Conservation (phyloP, 2,888 invertebrate genomes). For the Drosophila stalkeri region DNA sequence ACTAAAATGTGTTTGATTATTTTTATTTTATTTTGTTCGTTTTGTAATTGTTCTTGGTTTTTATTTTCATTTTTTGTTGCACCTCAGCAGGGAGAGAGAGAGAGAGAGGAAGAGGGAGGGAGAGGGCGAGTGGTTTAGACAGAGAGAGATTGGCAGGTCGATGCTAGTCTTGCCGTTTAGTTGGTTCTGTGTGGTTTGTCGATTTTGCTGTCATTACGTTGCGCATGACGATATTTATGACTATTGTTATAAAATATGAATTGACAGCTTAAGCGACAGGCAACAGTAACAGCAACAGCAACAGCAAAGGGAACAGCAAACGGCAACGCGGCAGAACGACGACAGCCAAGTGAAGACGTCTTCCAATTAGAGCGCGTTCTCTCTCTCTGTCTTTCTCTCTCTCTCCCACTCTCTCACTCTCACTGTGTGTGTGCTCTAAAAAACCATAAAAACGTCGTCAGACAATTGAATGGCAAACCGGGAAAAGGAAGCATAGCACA, state of each 20-base stretch:
- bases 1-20: conserved; percentile 76
- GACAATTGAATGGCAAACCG: conserved; percentile 81
- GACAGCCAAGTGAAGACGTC: conserved; percentile 60
- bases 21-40: conserved; percentile 28
- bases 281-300: conserved; percentile 18
- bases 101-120: neutral
- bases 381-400: neutral
- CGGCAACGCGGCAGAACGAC: conserved; percentile 24
- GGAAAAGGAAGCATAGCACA: conserved; percentile 61
- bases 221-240: conserved; percentile 82
- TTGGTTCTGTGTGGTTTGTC: conserved; percentile 33
- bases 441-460: conserved; percentile 82
- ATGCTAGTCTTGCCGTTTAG: conserved; percentile 27
- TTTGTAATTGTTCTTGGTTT: conserved; percentile 60
- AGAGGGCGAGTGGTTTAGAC: neutral
- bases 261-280: conserved; percentile 81
- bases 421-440: conserved; percentile 37
- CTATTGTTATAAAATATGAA: conserved; percentile 84
- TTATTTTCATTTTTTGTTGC: conserved; percentile 7
- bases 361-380: conserved; percentile 78
- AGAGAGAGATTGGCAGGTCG: conserved; percentile 2
- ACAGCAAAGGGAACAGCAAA: conserved; percentile 15
- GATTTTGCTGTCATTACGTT: conserved; percentile 73
- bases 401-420: neutral
- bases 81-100: neutral